Evolutionary conservation across 2,888 invertebrate genomes (phyloP).

Genomic region (Lepeophtheirus nordmannii): DNA sequence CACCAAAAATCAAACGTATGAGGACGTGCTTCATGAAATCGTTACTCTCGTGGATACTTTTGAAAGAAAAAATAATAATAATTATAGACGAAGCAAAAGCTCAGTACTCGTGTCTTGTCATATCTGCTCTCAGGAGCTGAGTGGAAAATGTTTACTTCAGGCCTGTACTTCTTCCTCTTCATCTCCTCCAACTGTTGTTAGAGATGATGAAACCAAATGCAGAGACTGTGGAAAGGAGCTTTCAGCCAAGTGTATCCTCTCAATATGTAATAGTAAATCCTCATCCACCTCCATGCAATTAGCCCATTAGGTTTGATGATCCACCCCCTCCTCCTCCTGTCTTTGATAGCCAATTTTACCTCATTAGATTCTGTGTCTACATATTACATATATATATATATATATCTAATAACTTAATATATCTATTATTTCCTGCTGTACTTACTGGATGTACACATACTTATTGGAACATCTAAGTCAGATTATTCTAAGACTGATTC

Average conservation of each 20-base stretch:
- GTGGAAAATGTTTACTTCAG: not conserved
- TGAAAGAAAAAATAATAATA: not conserved
- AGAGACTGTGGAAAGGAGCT: conserved; percentile 7
- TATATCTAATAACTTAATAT: no score
- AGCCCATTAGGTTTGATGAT: no score
- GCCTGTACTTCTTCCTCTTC: not conserved
- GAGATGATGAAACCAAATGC: not conserved
- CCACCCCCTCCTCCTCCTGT: no score
- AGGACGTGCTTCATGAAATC: not conserved
- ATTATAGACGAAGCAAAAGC: not conserved
- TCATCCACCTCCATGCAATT: not conserved
- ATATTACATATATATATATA: no score
- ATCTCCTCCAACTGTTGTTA: not conserved
- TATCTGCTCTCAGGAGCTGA: not conserved
- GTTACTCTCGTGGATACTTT: not conserved
- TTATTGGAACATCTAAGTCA: no score
- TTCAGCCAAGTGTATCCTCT: conserved; percentile 7
- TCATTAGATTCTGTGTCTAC: no score
- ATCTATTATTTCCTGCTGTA: no score
- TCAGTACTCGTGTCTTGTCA: not conserved
- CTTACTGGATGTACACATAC: no score
- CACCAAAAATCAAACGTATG: not conserved
- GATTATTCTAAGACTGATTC: no score
- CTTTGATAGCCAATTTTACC: no score
- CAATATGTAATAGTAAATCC: not conserved